Percentiles rank a stretch among this genome's conserved stretches.
These are phyloP conservation scores for Campoletis raptor DNA, from an alignment of 2,888 invertebrate species.

Conservation along the genomic window DNA sequence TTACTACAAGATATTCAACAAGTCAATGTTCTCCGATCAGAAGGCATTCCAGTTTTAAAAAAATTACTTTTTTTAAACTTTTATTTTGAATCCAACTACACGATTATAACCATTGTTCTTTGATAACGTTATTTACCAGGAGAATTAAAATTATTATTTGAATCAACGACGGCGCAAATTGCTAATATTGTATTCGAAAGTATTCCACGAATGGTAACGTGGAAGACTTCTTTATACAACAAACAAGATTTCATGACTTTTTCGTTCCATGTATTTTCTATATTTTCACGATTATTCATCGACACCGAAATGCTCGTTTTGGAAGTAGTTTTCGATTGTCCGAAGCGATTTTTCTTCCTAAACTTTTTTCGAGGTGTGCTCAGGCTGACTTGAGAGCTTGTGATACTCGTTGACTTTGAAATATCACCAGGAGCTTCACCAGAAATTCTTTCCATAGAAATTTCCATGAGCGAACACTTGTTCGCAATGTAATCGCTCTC, in stretches of 20 bases:
- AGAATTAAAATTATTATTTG: slow-evolving; percentile 71
- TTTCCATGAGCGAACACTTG: slow-evolving; percentile 40
- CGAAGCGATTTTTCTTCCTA: slow-evolving; percentile 9
- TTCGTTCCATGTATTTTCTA: not conserved
- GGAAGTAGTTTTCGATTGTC: slow-evolving; percentile 25
- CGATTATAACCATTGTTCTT: slow-evolving; percentile 7
- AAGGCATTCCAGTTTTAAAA: not conserved
- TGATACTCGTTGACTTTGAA: slow-evolving; percentile 30
- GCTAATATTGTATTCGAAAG: slow-evolving; percentile 71
- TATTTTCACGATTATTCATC: slow-evolving; percentile 10
- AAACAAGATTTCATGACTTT: slow-evolving; percentile 22
- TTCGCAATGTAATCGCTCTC: slow-evolving; percentile 69
- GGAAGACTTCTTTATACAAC: slow-evolving; percentile 74
- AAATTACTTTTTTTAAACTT: not conserved
- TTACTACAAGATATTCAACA: not conserved
- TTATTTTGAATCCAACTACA: not conserved
- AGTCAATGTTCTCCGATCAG: not conserved
- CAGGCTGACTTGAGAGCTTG: slow-evolving; percentile 18
- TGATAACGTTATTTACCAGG: slow-evolving; percentile 49
- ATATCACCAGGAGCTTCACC: slow-evolving; percentile 23
- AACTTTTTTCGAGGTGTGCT: slow-evolving; percentile 36
- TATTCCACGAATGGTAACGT: slow-evolving; percentile 72
- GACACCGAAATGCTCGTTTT: slow-evolving; percentile 35
- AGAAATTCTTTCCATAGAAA: not conserved
- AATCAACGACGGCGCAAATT: slow-evolving; percentile 74